phyloP scores from a whole-genome alignment of 2,113 vertebrate species.

The Murina feae region DNA sequence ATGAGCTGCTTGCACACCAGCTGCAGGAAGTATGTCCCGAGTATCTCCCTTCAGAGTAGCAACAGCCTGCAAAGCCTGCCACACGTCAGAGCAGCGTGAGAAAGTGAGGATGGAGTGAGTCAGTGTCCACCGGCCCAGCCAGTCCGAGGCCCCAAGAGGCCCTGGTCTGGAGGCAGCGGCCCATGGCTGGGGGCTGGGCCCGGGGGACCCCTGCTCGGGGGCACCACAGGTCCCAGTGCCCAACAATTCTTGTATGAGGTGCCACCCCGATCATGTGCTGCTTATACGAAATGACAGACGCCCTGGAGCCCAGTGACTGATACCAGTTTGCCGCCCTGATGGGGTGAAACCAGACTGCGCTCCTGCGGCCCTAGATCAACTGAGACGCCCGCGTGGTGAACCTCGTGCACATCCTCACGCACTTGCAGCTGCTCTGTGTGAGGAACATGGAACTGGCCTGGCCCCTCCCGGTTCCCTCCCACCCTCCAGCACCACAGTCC shows the following conservation, averaged over 20 bases:
- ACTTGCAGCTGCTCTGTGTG: slow-evolving; percentile 80
- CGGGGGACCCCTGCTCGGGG: not conserved
- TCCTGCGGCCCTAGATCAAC: slow-evolving; percentile 85
- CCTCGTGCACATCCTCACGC: slow-evolving; percentile 82
- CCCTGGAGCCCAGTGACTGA: slow-evolving; percentile 87
- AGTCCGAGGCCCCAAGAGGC: slow-evolving; percentile 50
- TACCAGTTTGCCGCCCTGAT: slow-evolving; percentile 86
- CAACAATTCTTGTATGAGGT: slow-evolving; percentile 80
- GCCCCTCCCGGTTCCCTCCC: slow-evolving; percentile 30
- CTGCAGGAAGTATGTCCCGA: not conserved
- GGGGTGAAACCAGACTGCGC: slow-evolving; percentile 81
- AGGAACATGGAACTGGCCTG: slow-evolving; percentile 78
- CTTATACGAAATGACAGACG: slow-evolving; percentile 88
- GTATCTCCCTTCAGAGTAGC: no score
- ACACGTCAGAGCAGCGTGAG: no score
- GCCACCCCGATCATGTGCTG: slow-evolving; percentile 80
- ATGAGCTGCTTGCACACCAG: not conserved
- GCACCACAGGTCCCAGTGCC: slow-evolving; percentile 58
- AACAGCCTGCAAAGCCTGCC: not conserved
- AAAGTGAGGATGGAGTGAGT: slow-evolving; percentile 50
- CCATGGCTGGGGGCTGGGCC: slow-evolving; percentile 46
- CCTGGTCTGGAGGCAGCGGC: slow-evolving; percentile 7
- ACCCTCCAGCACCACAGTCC: not conserved
- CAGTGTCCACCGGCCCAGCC: slow-evolving; percentile 43
- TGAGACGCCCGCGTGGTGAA: slow-evolving; percentile 84